Evolutionary conservation across 2,888 invertebrate genomes (phyloP), one percentile per base, ranked within the genome.

Genomic region (Dynastes maya): DNA sequence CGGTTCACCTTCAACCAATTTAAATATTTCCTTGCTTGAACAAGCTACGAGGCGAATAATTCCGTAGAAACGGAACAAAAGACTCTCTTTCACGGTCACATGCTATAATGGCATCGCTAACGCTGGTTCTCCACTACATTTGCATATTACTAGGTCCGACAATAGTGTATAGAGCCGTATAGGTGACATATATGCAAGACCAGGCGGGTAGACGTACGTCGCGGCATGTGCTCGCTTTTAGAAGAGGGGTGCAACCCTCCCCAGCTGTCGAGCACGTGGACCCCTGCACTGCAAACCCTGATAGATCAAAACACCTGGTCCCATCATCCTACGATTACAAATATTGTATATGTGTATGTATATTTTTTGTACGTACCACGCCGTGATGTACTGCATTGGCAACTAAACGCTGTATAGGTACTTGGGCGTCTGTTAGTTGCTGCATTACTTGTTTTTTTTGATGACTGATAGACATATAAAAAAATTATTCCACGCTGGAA

Each of bases 261-360:
- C 82, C 87, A 87, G 86, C 87, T 87, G 87, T 84, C 82, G 82
- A 84, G 84, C 85, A 85, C 85, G 85, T 85, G 84, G 84, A 81
- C 80, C 82, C 84, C 84, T 82, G 80, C 80, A 58, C 40, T 65
- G 76, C 65, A 77, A 72, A 64, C 76, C 79, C 76, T 68, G 75
- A 79, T 76, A 78, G 75, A 67, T 67, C 75, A 77, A 79, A 80
- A 83, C 83, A 84, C 84, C 82, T 81, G 81, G 82, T 80, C 81
- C 78, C 79, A 80, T 82, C 81, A 78, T 79, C 79, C 80, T 80
- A 78, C 81, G 82, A 82, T 82, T 82, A 81, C 81, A 81, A 80
- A 81, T 81, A 82, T 63, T 78, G 79, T 79, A 80, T 77, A 76
- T 79, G 76, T 80, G 58, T 45, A 58, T 80, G 58, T 45, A 58